Conservation (phyloP, 1,140 invertebrate genomes). For the Aphelenchoides avenae region DNA sequence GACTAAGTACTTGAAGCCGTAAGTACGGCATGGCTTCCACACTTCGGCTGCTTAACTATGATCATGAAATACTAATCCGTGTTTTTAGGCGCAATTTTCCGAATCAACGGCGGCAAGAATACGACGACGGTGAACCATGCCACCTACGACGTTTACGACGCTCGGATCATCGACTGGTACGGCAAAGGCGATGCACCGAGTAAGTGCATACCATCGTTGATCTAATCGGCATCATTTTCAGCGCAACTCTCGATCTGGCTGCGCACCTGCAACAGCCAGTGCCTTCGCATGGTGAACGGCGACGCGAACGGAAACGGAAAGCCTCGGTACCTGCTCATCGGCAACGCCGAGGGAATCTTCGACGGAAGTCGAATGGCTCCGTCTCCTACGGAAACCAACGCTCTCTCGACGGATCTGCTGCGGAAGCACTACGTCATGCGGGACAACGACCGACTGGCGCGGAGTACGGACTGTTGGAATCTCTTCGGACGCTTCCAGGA, state of each 20-base stretch:
- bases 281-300: slow-evolving; percentile 23
- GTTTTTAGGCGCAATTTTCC: slow-evolving; percentile 11
- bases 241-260: slow-evolving; percentile 35
- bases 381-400: slow-evolving; percentile 14
- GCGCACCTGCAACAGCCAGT: slow-evolving; percentile 33
- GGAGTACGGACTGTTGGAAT: no score
- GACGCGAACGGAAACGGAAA: slow-evolving; percentile 23
- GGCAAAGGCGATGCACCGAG: slow-evolving; percentile 22
- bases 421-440: slow-evolving; percentile 24
- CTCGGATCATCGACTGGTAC: slow-evolving; percentile 30
- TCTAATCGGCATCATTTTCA: no score
- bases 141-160: slow-evolving; percentile 23
- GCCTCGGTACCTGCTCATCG: slow-evolving; percentile 39
- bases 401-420: slow-evolving; percentile 20
- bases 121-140: slow-evolving; percentile 2
- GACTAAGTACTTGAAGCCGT: no score
- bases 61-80: no score
- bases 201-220: no score
- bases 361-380: slow-evolving; percentile 17
- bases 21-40: no score
- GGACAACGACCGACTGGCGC: slow-evolving; percentile 32
- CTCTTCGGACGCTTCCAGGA: no score
- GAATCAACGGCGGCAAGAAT: slow-evolving; percentile 6
- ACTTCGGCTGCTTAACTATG: no score
- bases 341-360: slow-evolving; percentile 27